Evolutionary conservation across 2,888 invertebrate genomes (phyloP).

Genomic region (Dynastes grantii): DNA sequence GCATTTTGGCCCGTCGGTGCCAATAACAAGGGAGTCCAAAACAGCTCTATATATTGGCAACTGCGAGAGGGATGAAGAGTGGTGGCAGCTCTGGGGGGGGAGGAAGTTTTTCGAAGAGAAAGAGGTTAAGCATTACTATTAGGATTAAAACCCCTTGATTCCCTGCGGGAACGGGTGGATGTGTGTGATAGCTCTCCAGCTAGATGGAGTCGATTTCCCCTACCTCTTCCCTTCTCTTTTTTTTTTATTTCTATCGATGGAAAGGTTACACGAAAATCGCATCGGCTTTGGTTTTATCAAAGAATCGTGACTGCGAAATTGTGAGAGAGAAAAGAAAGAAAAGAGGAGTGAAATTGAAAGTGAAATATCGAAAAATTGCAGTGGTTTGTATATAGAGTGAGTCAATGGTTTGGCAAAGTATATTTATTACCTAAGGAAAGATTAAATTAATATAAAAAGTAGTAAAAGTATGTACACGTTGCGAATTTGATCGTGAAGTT

Average conservation of each 20-base stretch:
- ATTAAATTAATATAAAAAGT: too few species aligned
- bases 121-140: not conserved
- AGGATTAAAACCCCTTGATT: not conserved
- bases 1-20: not conserved
- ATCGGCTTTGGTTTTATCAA: constrained; percentile 19
- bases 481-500: too few species aligned
- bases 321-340: not conserved
- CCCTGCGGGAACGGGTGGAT: not conserved
- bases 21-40: constrained; percentile 10
- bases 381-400: not conserved
- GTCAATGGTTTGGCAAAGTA: too few species aligned
- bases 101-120: not conserved
- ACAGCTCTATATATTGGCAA: not conserved
- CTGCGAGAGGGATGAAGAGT: not conserved
- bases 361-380: constrained; percentile 8
- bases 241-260: constrained; percentile 1
- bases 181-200: not conserved
- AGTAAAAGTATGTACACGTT: too few species aligned
- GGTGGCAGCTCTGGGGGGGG: not conserved
- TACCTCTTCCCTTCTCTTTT: not conserved
- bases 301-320: constrained; percentile 3
- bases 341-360: not conserved
- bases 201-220: not conserved
- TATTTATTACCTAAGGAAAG: too few species aligned
- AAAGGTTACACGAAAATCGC: constrained; percentile 23